Conservation (phyloP, 2,888 invertebrate genomes). For the Eucriotettix oculatus region DNA sequence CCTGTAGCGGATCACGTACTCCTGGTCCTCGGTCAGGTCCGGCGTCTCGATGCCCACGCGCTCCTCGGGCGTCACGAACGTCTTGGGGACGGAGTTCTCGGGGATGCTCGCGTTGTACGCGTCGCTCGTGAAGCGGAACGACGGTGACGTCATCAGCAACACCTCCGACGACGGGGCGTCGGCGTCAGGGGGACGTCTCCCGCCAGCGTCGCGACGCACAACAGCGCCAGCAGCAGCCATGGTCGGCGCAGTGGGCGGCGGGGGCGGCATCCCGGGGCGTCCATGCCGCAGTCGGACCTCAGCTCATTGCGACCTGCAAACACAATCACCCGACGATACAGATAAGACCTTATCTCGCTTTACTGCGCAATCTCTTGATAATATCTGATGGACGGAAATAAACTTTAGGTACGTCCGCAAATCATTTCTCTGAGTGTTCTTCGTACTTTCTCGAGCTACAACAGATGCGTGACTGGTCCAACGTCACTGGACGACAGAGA, state of each 20-base stretch:
- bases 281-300: neutral
- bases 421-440: no score
- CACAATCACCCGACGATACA: neutral
- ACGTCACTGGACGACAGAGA: no score
- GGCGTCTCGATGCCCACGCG: constrained; percentile 55
- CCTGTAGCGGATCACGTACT: constrained; percentile 57
- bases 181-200: neutral
- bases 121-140: constrained; percentile 53
- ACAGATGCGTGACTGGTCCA: no score
- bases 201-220: neutral
- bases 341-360: no score
- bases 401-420: no score
- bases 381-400: no score
- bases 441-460: no score
- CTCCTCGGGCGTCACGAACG: constrained; percentile 56
- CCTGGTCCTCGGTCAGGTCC: constrained; percentile 18
- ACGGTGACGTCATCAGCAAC: neutral
- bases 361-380: no score
- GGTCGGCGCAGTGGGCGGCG: neutral
- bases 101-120: constrained; percentile 78
- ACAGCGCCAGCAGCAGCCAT: neutral
- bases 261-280: neutral
- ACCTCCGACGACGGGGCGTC: neutral
- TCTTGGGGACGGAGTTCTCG: constrained; percentile 83
- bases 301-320: neutral